phyloP scores from a whole-genome alignment of 2,797 vertebrate species.

The Scarus forsteni region DNA sequence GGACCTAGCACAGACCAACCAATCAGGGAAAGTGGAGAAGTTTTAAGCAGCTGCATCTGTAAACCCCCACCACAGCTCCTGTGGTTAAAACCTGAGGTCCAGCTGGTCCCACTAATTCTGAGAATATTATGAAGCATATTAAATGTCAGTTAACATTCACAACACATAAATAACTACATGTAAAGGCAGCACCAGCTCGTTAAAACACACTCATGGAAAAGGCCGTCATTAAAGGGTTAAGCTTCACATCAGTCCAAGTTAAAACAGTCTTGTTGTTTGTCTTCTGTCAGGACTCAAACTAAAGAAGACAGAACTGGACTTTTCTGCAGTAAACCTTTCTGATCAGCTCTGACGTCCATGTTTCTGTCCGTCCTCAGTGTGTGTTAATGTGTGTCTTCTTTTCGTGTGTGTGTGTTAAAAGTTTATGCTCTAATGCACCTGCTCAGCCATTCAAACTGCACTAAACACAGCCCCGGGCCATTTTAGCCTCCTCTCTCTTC shows the following conservation, averaged over 20 bases:
- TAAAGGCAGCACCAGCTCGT: too few species aligned
- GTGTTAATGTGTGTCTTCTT: constrained; percentile 22
- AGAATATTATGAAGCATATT: too few species aligned
- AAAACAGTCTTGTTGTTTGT: not conserved
- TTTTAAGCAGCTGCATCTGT: too few species aligned
- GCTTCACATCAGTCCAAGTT: not conserved
- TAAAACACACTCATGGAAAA: not conserved
- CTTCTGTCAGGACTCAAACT: constrained; percentile 1
- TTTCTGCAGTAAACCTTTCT: constrained; percentile 5
- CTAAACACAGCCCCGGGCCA: constrained; percentile 83
- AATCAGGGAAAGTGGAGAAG: too few species aligned
- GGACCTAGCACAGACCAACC: too few species aligned
- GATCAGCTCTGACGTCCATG: constrained; percentile 14
- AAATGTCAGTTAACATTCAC: too few species aligned
- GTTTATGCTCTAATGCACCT: constrained; percentile 75
- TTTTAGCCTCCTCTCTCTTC: constrained; percentile 53
- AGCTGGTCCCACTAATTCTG: too few species aligned
- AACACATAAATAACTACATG: too few species aligned
- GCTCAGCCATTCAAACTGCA: constrained; percentile 86
- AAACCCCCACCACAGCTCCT: too few species aligned
- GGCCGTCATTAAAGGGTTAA: too few species aligned
- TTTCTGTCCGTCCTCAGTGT: constrained; percentile 31
- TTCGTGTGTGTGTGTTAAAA: constrained; percentile 23
- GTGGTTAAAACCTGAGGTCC: too few species aligned
- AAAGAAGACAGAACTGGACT: not conserved